Evolutionary conservation across 2,113 vertebrate species (phyloP), one percentile per base, ranked within the genome.

Genomic region (Canis aureus): DNA sequence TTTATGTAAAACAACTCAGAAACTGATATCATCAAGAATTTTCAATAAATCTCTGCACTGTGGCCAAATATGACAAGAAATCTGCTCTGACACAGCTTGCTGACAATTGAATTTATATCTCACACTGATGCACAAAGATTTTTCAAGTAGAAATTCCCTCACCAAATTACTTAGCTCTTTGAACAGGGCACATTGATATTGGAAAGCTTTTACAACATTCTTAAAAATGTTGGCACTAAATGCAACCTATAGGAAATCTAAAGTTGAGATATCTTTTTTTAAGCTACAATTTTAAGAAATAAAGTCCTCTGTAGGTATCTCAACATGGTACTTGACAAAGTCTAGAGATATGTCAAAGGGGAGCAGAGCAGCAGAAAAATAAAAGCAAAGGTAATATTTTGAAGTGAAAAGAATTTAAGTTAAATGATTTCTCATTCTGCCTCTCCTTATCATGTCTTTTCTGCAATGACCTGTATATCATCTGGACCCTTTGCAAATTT

Each of bases 91-190:
- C 92, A 97, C 11, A 96, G 95, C 59, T 95, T 96, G 83, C 81
- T 96, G 97, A 97, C 96, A 94, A 96, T 25, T 93, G 96, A 95
- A 98, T 98, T 98, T 98, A 94, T 87, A 96, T 97, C 83, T 98
- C 64, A 97, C 89, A 98, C 29, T 95, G 90, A 98, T 71, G 25
- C 1, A 84, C 53, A 71, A 49, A 96, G 88, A 97, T 92, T 95
- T 95, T 43, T 94, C 93, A 97, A 96, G 32, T 51, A 92, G 91
- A 98, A 97, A 98, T 97, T 98, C 93, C 96, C 86, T 83, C 35
- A 84, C 16, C 86, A 93, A 98, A 98, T 98, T 95, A 93, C 1
- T 67, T 87, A 96, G 96, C 85, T 98, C 92, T 97, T 94, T 83
- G 51, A 98, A 62, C 74, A 74, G 32, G 51, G 38, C 55, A 83